A percentile compares a stretch with the other conserved stretches of the same genome.
Conservation (phyloP, 2,797 vertebrate species). For the Coracias cyanogaster region DNA sequence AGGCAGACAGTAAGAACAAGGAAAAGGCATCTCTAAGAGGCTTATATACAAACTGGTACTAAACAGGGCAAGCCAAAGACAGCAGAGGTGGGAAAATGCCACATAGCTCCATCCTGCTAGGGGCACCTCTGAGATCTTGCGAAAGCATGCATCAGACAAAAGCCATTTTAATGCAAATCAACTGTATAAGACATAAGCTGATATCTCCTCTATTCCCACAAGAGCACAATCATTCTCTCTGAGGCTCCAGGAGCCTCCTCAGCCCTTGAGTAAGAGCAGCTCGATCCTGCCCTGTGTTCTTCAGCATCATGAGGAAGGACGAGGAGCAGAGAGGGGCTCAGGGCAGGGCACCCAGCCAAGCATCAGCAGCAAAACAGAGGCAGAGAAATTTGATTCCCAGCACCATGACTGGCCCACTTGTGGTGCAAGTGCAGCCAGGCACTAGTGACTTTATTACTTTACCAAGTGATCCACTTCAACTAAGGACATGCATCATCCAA, state of each 20-base stretch:
- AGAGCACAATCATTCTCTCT: background rate
- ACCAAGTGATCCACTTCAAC: background rate
- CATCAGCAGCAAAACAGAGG: fast-evolving
- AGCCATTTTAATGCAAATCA: constrained; percentile 48
- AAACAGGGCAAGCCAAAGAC: constrained; percentile 17
- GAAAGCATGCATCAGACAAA: background rate
- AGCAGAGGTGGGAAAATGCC: background rate
- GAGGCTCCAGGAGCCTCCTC: background rate
- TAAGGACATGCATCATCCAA: background rate
- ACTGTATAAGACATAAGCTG: background rate
- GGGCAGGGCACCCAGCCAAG: background rate
- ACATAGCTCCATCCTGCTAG: background rate
- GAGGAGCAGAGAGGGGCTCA: background rate
- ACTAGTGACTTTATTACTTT: background rate
- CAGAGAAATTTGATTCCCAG: background rate
- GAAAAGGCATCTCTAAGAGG: background rate
- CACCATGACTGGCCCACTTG: fast-evolving
- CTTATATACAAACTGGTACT: background rate
- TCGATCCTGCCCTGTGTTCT: background rate
- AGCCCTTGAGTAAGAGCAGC: background rate
- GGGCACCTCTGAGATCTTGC: constrained; percentile 14
- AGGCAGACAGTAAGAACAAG: background rate
- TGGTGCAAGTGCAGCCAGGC: background rate
- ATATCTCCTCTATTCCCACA: background rate
- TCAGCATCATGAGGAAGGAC: fast-evolving